These are phyloP conservation scores for Contarinia nasturtii DNA, from an alignment of 1,140 invertebrate species.

Conservation along the genomic window DNA sequence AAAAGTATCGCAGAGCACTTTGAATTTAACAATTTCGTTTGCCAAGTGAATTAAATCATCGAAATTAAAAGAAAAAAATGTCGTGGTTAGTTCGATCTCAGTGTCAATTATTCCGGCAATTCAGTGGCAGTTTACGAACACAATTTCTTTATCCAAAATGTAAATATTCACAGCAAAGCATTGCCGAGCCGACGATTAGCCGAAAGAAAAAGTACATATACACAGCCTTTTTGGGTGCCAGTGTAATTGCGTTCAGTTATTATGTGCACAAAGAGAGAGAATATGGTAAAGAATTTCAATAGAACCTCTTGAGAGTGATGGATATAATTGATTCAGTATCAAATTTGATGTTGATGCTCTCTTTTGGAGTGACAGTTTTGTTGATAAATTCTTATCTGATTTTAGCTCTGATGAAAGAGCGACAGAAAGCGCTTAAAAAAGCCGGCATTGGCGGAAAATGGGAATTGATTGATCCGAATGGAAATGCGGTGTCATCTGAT, in stretches of 20 bases:
- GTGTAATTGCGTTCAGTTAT: slow-evolving; percentile 47
- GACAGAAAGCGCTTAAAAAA: slow-evolving; percentile 67
- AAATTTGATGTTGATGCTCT: too few relatives aligned
- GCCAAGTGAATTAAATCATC: background rate
- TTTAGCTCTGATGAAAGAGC: slow-evolving; percentile 45
- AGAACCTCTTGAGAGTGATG: slow-evolving; percentile 9
- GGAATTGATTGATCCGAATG: slow-evolving; percentile 69
- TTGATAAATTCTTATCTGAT: too few relatives aligned
- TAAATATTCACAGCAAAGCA: too few relatives aligned
- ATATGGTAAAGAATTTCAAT: slow-evolving; percentile 8
- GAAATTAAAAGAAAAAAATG: background rate
- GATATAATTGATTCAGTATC: too few relatives aligned
- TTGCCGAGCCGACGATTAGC: too few relatives aligned
- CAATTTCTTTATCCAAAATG: too few relatives aligned
- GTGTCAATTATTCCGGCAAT: background rate
- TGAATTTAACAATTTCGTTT: too few relatives aligned
- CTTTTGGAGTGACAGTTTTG: too few relatives aligned
- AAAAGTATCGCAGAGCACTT: too few relatives aligned
- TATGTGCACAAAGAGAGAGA: slow-evolving; percentile 61
- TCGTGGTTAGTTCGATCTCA: background rate
- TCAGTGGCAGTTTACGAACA: background rate
- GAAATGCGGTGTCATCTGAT: slow-evolving; percentile 58
- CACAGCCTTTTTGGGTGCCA: slow-evolving; percentile 33
- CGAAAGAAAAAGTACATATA: too few relatives aligned
- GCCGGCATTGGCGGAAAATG: slow-evolving; percentile 84